phyloP scores from a whole-genome alignment of 2,113 vertebrate species.

The Diphyllodes magnificus region DNA sequence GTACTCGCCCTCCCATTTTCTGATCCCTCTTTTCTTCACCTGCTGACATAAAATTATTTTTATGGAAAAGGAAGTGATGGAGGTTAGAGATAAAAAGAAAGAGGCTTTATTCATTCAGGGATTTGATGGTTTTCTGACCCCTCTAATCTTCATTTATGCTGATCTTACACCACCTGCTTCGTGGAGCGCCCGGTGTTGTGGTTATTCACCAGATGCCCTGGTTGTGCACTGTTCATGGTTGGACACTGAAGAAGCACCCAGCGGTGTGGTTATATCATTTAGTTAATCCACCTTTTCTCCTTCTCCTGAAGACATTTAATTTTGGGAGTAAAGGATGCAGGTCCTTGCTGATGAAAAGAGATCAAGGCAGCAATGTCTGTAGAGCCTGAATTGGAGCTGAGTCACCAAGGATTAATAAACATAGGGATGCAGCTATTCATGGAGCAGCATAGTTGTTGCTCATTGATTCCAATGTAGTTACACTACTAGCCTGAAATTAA shows the following conservation, averaged over 20 bases:
- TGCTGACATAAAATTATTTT: neutral
- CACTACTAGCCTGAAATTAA: neutral
- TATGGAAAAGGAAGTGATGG: neutral
- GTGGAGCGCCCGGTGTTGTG: accelerated
- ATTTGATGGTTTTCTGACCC: neutral
- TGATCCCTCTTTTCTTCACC: neutral
- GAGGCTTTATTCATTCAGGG: neutral
- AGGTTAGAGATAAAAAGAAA: neutral
- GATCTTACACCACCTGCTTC: neutral
- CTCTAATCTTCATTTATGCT: neutral
- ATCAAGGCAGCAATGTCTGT: neutral
- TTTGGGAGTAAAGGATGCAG: neutral
- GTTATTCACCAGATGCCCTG: neutral
- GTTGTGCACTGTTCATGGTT: neutral
- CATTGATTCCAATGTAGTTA: neutral
- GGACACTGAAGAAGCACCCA: neutral
- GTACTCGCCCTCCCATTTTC: neutral
- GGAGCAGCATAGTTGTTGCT: neutral
- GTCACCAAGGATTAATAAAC: neutral
- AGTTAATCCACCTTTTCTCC: neutral
- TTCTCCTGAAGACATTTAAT: neutral
- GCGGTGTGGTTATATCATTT: neutral
- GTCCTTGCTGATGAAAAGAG: neutral
- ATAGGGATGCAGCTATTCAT: neutral
- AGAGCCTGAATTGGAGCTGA: neutral